Evolutionary conservation across 2,888 invertebrate genomes (phyloP).

Genomic region (Phytoseiulus persimilis): DNA sequence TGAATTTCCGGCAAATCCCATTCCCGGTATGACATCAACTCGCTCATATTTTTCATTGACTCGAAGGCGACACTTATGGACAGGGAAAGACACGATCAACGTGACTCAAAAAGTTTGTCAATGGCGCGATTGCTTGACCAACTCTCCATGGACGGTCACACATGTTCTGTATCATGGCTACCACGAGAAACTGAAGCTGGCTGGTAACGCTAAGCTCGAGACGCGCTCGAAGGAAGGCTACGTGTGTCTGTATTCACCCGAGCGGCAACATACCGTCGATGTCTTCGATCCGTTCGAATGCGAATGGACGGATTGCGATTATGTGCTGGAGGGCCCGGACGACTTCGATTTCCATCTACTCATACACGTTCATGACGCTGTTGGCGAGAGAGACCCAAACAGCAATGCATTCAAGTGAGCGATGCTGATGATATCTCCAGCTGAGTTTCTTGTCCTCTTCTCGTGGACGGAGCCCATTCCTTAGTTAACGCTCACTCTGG

Average conservation of each 20-base stretch:
- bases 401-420: not conserved
- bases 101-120: not conserved
- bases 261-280: conserved; percentile 13
- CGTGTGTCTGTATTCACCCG: not conserved
- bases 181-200: conserved; percentile 16
- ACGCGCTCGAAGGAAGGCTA: not conserved
- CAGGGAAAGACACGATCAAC: not conserved
- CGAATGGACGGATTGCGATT: conserved; percentile 34
- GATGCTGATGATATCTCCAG: too few relatives aligned
- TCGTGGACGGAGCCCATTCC: too few relatives aligned
- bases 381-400: not conserved
- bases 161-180: not conserved
- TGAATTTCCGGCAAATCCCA: not conserved
- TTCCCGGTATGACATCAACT: too few relatives aligned
- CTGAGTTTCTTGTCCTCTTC: too few relatives aligned
- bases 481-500: too few relatives aligned
- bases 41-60: not conserved
- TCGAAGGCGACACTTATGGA: not conserved
- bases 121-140: not conserved
- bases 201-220: not conserved
- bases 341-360: conserved; percentile 34
- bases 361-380: conserved; percentile 11
- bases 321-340: conserved; percentile 21
- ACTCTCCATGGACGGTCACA: not conserved
- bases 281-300: conserved; percentile 22